Conservation (phyloP, 2,113 vertebrate genomes). For the Silurus glanis region DNA sequence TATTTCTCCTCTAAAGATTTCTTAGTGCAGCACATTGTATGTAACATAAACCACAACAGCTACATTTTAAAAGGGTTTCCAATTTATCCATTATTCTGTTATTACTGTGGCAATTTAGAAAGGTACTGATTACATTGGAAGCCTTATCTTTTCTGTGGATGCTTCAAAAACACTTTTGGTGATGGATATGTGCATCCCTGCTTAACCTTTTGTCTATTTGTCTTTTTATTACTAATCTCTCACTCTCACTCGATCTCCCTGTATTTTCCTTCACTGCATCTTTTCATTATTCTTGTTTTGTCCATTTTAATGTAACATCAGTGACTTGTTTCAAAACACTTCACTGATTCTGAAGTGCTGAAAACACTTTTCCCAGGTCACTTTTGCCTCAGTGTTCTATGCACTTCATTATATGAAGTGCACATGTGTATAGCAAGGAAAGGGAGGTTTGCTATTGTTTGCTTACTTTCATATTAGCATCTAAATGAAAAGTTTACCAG, state of each 20-base stretch:
- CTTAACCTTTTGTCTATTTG: constrained; percentile 2
- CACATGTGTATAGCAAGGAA: constrained; percentile 1
- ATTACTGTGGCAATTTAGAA: background rate
- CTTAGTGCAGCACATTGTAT: background rate
- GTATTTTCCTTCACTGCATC: background rate
- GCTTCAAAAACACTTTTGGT: constrained; percentile 12
- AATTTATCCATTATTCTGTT: background rate
- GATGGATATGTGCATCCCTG: constrained; percentile 26
- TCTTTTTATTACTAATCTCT: background rate
- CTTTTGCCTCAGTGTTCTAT: background rate
- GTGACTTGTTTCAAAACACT: constrained; percentile 46
- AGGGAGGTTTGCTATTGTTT: background rate
- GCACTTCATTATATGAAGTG: constrained; percentile 36
- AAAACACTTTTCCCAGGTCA: constrained; percentile 46
- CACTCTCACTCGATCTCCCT: constrained; percentile 3
- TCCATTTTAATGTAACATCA: constrained; percentile 51
- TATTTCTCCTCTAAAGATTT: background rate
- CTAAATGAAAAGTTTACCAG: background rate
- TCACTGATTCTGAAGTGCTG: constrained; percentile 52
- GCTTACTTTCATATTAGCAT: constrained; percentile 14
- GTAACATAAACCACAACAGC: background rate
- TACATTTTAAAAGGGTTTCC: background rate
- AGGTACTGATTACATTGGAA: background rate
- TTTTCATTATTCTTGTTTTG: background rate
- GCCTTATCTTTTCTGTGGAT: background rate